These are phyloP conservation scores for Papilio polyxenes DNA, from an alignment of 1,140 invertebrate species.

Conservation along the genomic window DNA sequence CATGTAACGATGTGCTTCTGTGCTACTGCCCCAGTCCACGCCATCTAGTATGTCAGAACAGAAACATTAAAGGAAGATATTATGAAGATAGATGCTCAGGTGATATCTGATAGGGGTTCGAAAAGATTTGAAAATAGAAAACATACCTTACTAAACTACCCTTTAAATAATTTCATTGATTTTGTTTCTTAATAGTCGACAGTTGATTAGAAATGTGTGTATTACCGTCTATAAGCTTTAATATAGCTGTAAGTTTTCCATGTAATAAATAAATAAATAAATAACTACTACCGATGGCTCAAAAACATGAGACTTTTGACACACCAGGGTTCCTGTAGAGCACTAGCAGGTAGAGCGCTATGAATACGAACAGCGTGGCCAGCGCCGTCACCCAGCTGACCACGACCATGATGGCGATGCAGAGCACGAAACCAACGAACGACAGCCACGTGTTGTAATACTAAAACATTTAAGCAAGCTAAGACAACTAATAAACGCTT, in stretches of 20 bases:
- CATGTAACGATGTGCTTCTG: slow-evolving; percentile 97
- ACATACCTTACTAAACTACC: too few relatives aligned
- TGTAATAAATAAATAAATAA: too few relatives aligned
- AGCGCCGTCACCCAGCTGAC: slow-evolving; percentile 96
- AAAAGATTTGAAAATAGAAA: too few relatives aligned
- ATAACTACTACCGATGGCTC: too few relatives aligned
- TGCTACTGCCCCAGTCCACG: slow-evolving; percentile 98
- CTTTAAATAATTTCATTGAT: too few relatives aligned
- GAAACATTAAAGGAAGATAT: not conserved
- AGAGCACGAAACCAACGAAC: slow-evolving; percentile 91
- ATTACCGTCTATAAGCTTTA: too few relatives aligned
- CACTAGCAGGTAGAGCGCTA: slow-evolving; percentile 93
- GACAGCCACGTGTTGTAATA: slow-evolving; percentile 98
- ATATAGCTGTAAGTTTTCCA: too few relatives aligned
- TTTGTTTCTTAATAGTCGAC: slow-evolving; percentile 71
- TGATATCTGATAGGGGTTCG: too few relatives aligned
- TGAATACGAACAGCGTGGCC: slow-evolving; percentile 93
- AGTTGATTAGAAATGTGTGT: not conserved
- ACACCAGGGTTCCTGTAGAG: slow-evolving; percentile 94
- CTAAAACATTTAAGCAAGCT: slow-evolving; percentile 97
- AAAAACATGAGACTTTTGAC: slow-evolving; percentile 15
- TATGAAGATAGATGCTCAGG: not conserved
- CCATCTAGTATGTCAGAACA: slow-evolving; percentile 81
- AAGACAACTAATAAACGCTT: slow-evolving; percentile 64
- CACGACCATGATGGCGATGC: slow-evolving; percentile 96